A percentile compares a stretch with the other conserved stretches of the same genome.
Evolutionary conservation across 1,140 invertebrate genomes (phyloP).

Genomic region (Thrips palmi): DNA sequence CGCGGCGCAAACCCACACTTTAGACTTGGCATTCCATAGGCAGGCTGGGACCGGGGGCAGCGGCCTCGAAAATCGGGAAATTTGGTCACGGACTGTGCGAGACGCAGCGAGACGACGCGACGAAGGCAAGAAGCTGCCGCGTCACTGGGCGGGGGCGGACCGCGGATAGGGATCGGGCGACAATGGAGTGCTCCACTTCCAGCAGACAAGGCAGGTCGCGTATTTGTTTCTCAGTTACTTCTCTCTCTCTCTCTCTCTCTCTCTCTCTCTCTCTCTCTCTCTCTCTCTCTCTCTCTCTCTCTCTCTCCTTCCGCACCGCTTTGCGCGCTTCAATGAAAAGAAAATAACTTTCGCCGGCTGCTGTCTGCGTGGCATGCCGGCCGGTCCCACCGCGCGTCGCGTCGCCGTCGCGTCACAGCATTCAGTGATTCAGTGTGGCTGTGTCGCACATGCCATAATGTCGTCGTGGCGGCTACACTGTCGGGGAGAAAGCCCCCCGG

Average conservation of each 20-base stretch:
- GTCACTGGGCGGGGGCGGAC: too few relatives aligned
- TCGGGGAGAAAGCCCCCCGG: background rate
- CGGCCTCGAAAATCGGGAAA: background rate
- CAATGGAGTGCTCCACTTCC: background rate
- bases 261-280: background rate
- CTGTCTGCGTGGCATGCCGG: background rate
- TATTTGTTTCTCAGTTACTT: background rate
- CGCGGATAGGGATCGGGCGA: too few relatives aligned
- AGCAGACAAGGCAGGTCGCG: background rate
- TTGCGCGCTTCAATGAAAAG: background rate
- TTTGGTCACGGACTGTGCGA: background rate
- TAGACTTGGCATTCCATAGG: too few relatives aligned
- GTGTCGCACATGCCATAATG: background rate
- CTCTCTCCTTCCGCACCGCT: background rate
- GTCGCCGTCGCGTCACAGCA: background rate
- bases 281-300: background rate
- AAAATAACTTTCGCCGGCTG: background rate
- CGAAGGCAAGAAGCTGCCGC: background rate
- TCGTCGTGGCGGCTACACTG: background rate
- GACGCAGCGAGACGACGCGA: background rate
- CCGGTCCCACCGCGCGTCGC: background rate
- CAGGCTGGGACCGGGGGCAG: too few relatives aligned
- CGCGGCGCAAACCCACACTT: too few relatives aligned
- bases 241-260: constrained; percentile 1
- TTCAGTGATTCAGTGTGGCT: background rate